Evolutionary conservation across 1,140 invertebrate species (phyloP), one percentile per base, ranked within the genome.

Genomic region (Arion vulgaris): DNA sequence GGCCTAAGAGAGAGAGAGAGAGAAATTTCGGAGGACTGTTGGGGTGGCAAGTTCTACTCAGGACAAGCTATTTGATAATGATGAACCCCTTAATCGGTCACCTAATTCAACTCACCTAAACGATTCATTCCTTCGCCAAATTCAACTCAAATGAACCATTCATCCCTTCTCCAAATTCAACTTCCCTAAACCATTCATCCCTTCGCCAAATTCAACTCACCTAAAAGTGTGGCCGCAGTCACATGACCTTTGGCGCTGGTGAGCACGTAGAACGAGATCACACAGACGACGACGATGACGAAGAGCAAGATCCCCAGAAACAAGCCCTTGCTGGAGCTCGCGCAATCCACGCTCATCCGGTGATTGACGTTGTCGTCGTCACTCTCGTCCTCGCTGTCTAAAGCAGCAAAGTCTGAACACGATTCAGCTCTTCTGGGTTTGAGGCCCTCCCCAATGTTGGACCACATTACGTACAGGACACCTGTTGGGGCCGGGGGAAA

Each of bases 381-480:
- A 17, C 62, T 66, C 1, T 66, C 62, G 5, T 66, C 62, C 2
- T 66, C 62, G 28, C 62, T 66, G 62, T 66, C 62, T 0, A 32
- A 28, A 11, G 28, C 62, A 1, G n/a, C 62, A 32, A 66, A 28
- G 28, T 66, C 62, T 11, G 62, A 66, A 28, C 62, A 66, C n/a
- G 62, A 66, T 5, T 66, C 62, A 28, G 28, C 32, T 23, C 62
- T 23, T 17, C 2, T 66, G 62, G 28, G 5, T 7, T 17, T 51
- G 38, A 28, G 28, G 34, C 74, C 41, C 17, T 85, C 78, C 0
- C 87, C 88, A 41, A 90, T 84, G 78, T 90, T 89, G n/a, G 82
- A 79, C 87, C 86, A 99, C 95, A 99, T 98, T 62, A 99, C 96
- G 92, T 98, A 99, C 88, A 99, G 96, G 36, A 99, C 97, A 74